Percentiles rank a stretch among this genome's conserved stretches.
Conservation (phyloP, 2,113 vertebrate species). For the Ailuropoda melanoleuca region DNA sequence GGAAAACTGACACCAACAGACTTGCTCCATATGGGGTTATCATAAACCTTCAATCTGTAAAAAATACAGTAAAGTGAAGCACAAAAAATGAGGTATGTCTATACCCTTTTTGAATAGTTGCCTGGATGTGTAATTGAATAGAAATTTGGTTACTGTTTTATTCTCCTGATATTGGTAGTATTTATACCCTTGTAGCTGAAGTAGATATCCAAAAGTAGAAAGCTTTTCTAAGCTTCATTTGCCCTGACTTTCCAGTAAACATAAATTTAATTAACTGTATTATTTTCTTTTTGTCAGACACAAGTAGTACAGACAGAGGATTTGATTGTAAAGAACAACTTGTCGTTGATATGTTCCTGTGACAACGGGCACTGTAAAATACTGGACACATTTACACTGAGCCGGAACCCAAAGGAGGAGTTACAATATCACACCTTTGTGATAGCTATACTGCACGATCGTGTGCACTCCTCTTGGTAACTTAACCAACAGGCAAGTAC, state of each 20-base stretch:
- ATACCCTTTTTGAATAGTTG: background rate
- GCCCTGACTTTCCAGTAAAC: background rate
- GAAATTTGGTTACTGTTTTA: background rate
- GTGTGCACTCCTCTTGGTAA: background rate
- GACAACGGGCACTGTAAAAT: background rate
- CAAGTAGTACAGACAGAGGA: background rate
- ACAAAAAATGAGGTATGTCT: background rate
- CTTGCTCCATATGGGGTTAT: background rate
- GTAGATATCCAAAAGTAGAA: background rate
- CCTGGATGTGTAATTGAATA: background rate
- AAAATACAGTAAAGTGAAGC: background rate
- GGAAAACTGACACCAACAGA: background rate
- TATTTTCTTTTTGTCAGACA: conserved; percentile 57
- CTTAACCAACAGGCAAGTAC: background rate
- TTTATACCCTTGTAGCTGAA: conserved; percentile 2
- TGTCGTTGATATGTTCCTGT: background rate
- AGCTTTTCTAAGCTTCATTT: background rate
- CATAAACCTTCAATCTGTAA: background rate
- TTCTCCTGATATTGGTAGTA: background rate
- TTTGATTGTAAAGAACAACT: conserved; percentile 20
- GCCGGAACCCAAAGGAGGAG: background rate
- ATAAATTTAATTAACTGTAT: conserved; percentile 19
- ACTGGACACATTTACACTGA: background rate
- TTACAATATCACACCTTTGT: background rate
- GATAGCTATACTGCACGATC: background rate